Conservation (phyloP, 2,113 vertebrate genomes). For the Poecilia latipinna region DNA sequence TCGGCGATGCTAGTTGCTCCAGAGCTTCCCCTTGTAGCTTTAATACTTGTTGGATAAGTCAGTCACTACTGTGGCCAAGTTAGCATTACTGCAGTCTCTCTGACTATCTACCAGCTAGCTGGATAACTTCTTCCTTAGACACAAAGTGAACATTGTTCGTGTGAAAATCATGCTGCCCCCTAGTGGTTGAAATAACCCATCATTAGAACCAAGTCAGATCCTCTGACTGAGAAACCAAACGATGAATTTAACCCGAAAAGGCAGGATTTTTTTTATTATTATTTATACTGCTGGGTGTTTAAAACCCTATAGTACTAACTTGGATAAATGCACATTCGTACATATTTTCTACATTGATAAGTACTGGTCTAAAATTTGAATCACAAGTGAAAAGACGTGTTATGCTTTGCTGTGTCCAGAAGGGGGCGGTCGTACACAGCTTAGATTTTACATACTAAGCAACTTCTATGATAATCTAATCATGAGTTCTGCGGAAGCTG, state of each 20-base stretch:
- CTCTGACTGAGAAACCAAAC: background rate
- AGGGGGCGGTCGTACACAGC: slow-evolving; percentile 31
- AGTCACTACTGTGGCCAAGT: slow-evolving; percentile 39
- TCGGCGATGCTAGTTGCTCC: background rate
- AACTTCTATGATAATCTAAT: background rate
- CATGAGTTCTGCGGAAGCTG: background rate
- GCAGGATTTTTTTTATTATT: background rate
- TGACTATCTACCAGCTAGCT: slow-evolving; percentile 3
- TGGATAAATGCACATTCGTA: too few species aligned
- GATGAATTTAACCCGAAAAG: background rate
- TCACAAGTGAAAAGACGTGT: background rate
- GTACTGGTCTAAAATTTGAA: background rate
- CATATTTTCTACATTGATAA: background rate
- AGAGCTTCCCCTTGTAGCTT: background rate
- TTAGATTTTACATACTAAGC: background rate
- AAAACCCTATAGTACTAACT: too few species aligned
- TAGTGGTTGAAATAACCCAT: slow-evolving; percentile 8
- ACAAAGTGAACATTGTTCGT: background rate
- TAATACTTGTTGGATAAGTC: slow-evolving; percentile 34
- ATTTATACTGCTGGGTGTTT: too few species aligned
- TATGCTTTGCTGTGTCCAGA: slow-evolving; percentile 8
- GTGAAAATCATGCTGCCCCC: slow-evolving; percentile 27
- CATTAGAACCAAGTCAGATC: fast-evolving
- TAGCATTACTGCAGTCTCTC: slow-evolving; percentile 28
- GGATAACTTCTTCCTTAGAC: slow-evolving; percentile 1